Conservation (phyloP, 2,113 vertebrate species). For the Mola mola region DNA sequence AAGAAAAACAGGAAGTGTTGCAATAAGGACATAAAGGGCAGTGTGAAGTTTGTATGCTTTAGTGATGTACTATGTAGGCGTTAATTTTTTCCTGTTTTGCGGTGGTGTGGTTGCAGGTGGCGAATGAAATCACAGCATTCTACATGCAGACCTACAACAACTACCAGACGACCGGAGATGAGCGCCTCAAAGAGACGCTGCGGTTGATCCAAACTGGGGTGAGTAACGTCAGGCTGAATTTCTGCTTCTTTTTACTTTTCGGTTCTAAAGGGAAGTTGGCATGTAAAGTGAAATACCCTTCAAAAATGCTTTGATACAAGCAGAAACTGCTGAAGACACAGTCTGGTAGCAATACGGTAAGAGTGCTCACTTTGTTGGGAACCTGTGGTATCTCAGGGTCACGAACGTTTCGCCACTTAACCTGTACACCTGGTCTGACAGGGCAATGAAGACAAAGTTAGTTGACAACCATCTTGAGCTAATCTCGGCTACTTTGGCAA, state of each 20-base stretch:
- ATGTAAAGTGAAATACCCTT: no score
- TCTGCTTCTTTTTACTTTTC: no score
- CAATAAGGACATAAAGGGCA: not conserved
- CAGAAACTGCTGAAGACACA: no score
- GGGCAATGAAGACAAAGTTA: no score
- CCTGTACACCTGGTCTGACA: no score
- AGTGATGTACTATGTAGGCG: not conserved
- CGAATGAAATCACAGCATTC: constrained; percentile 84
- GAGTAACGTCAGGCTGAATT: constrained; percentile 36
- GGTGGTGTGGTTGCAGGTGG: constrained; percentile 81
- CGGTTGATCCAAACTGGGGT: constrained; percentile 87
- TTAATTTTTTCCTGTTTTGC: not conserved
- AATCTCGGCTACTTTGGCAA: no score
- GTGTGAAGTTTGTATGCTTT: not conserved
- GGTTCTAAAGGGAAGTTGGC: not conserved
- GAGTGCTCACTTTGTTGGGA: no score
- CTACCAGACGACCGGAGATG: constrained; percentile 66
- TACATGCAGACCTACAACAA: constrained; percentile 85
- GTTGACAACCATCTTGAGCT: no score
- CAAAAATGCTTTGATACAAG: no score
- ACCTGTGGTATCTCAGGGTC: no score
- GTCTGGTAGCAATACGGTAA: no score
- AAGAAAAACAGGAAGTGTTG: not conserved
- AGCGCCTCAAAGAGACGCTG: constrained; percentile 82
- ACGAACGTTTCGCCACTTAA: no score